These are phyloP conservation scores for Sebastes aleutianus DNA, from an alignment of 2,797 vertebrate genomes.

Conservation along the genomic window DNA sequence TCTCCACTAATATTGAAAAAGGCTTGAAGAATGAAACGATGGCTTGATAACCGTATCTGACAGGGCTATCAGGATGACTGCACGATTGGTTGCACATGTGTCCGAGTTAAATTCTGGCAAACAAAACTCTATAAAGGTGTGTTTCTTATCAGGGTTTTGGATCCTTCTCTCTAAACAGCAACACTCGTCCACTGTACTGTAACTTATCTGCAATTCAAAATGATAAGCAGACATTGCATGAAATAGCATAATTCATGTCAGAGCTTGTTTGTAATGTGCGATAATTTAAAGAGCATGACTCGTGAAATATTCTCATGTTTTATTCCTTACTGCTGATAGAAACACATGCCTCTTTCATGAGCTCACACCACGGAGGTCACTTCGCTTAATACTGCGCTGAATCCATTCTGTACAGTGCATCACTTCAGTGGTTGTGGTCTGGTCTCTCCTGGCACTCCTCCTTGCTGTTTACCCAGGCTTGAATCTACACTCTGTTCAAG, in stretches of 20 bases:
- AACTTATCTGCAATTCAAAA: constrained; percentile 12
- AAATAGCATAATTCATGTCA: constrained; percentile 31
- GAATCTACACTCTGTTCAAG: constrained; percentile 71
- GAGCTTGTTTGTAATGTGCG: constrained; percentile 12
- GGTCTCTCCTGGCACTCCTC: constrained; percentile 43
- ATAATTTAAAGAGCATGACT: constrained; percentile 17
- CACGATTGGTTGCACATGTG: background rate
- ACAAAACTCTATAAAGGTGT: constrained; percentile 14
- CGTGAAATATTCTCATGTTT: constrained; percentile 11
- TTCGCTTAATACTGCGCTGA: constrained; percentile 38
- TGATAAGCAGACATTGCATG: constrained; percentile 3
- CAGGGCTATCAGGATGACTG: constrained; percentile 12
- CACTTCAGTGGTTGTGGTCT: constrained; percentile 61
- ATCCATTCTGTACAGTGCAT: constrained; percentile 54
- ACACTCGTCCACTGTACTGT: background rate
- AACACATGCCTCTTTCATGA: constrained; percentile 65
- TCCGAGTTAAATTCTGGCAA: constrained; percentile 25
- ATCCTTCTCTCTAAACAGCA: constrained; percentile 10
- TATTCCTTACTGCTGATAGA: constrained; percentile 25
- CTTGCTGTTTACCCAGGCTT: constrained; percentile 60
- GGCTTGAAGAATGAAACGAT: constrained; percentile 16
- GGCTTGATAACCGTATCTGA: constrained; percentile 12
- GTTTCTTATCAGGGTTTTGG: constrained; percentile 50
- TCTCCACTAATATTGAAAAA: constrained; percentile 11
- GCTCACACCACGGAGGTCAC: constrained; percentile 39